phyloP scores from a whole-genome alignment of 2,113 vertebrate species.

The Corapipo altera region DNA sequence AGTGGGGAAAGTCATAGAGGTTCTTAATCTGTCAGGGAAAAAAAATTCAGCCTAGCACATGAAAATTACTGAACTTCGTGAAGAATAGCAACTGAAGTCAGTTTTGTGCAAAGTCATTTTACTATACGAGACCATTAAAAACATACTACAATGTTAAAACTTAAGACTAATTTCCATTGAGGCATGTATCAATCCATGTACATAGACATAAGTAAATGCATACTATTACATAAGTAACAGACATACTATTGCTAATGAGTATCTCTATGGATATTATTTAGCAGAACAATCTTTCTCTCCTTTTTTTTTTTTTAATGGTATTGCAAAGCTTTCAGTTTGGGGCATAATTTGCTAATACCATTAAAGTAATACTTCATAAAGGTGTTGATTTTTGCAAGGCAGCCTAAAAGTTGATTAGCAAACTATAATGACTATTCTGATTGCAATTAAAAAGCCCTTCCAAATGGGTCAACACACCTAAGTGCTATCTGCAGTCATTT shows the following conservation, averaged over 20 bases:
- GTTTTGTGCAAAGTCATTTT: background rate
- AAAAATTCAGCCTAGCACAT: background rate
- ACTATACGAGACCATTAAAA: background rate
- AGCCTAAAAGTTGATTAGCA: constrained; percentile 73
- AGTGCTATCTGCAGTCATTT: constrained; percentile 74
- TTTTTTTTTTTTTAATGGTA: background rate
- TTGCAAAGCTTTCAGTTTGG: constrained; percentile 21
- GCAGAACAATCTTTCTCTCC: background rate
- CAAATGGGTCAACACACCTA: constrained; percentile 72
- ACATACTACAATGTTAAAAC: background rate
- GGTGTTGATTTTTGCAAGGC: constrained; percentile 64
- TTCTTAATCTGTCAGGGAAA: background rate
- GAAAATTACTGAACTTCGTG: background rate
- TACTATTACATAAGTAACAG: background rate
- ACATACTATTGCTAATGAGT: background rate
- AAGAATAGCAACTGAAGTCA: background rate
- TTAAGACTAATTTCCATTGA: background rate
- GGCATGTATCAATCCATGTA: background rate
- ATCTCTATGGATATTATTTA: background rate
- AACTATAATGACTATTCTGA: constrained; percentile 71
- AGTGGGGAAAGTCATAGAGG: background rate
- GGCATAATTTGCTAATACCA: constrained; percentile 35
- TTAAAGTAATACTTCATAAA: constrained; percentile 60
- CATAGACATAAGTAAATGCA: background rate
- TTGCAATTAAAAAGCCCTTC: constrained; percentile 71